Percentiles rank a stretch among this genome's conserved stretches.
These are phyloP conservation scores for Mechanitis messenoides DNA, from an alignment of 2,888 invertebrate genomes.

Conservation along the genomic window DNA sequence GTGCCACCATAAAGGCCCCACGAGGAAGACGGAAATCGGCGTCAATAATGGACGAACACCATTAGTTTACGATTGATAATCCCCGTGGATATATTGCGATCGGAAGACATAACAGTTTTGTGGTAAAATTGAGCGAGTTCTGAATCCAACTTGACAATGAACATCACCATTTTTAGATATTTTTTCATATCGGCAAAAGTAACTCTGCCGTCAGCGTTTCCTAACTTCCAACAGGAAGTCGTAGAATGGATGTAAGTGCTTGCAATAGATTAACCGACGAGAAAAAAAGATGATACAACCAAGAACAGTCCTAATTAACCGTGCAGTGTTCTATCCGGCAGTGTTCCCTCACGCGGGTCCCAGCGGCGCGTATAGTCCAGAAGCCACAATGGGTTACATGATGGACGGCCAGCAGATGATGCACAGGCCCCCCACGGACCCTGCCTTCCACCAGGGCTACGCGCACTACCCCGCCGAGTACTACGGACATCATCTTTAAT, in stretches of 20 bases:
- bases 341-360: slow-evolving; percentile 97
- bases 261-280: not conserved
- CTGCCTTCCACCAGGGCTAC: slow-evolving; percentile 95
- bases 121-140: slow-evolving; percentile 71
- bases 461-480: slow-evolving; percentile 93
- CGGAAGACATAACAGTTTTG: slow-evolving; percentile 76
- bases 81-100: slow-evolving; percentile 65
- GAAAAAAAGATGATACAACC: slow-evolving; percentile 2
- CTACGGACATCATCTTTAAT: slow-evolving; percentile 95
- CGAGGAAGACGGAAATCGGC: slow-evolving; percentile 68
- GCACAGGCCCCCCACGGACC: slow-evolving; percentile 95
- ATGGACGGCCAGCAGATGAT: slow-evolving; percentile 99
- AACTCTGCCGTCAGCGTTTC: slow-evolving; percentile 22
- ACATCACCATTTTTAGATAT: slow-evolving; percentile 17
- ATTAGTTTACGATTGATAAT: slow-evolving; percentile 75
- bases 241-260: slow-evolving; percentile 1
- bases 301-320: slow-evolving; percentile 67
- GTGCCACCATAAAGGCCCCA: slow-evolving; percentile 70
- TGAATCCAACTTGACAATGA: slow-evolving; percentile 32
- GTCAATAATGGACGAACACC: slow-evolving; percentile 73
- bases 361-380: slow-evolving; percentile 96
- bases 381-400: slow-evolving; percentile 97
- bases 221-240: slow-evolving; percentile 8
- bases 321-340: slow-evolving; percentile 76
- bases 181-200: slow-evolving; percentile 23